phyloP scores from a whole-genome alignment of 2,113 vertebrate genomes.

The Sceloporus tristichus region DNA sequence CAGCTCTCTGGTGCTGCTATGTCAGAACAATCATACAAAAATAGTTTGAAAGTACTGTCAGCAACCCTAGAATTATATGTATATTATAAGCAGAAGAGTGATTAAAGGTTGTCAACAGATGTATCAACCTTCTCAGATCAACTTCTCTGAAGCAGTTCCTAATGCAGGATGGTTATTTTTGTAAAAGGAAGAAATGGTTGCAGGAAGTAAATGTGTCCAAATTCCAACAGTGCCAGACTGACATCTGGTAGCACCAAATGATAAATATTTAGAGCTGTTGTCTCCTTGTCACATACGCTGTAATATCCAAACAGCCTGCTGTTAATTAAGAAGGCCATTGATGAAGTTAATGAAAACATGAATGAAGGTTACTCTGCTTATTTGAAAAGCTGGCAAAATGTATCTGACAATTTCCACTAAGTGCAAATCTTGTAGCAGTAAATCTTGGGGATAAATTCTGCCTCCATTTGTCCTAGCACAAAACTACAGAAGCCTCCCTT shows the following conservation, averaged over 20 bases:
- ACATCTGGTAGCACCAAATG: slow-evolving; percentile 24
- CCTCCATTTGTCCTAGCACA: not conserved
- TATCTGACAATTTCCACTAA: slow-evolving; percentile 20
- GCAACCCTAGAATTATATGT: slow-evolving; percentile 26
- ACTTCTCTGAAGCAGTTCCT: slow-evolving; percentile 42
- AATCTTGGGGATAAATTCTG: slow-evolving; percentile 2
- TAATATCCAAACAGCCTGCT: slow-evolving; percentile 23
- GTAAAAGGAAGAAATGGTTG: slow-evolving; percentile 21
- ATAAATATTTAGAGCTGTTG: slow-evolving; percentile 21
- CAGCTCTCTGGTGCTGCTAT: not conserved
- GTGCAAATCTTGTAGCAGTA: slow-evolving; percentile 25
- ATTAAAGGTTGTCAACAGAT: slow-evolving; percentile 47
- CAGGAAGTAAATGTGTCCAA: not conserved
- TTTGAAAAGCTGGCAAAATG: slow-evolving; percentile 19
- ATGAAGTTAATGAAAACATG: slow-evolving; percentile 42
- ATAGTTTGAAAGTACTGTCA: slow-evolving; percentile 39
- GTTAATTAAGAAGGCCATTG: slow-evolving; percentile 37
- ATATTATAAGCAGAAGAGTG: slow-evolving; percentile 1
- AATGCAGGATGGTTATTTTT: slow-evolving; percentile 12
- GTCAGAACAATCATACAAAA: not conserved
- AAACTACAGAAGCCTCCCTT: not conserved
- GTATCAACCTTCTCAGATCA: slow-evolving; percentile 4
- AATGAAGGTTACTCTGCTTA: slow-evolving; percentile 17
- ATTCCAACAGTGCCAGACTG: slow-evolving; percentile 20
- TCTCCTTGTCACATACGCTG: slow-evolving; percentile 5